Evolutionary conservation across 53 echinoderm and acorn worm genomes (phyloP).

Genomic region (Paracentrotus lividus): DNA sequence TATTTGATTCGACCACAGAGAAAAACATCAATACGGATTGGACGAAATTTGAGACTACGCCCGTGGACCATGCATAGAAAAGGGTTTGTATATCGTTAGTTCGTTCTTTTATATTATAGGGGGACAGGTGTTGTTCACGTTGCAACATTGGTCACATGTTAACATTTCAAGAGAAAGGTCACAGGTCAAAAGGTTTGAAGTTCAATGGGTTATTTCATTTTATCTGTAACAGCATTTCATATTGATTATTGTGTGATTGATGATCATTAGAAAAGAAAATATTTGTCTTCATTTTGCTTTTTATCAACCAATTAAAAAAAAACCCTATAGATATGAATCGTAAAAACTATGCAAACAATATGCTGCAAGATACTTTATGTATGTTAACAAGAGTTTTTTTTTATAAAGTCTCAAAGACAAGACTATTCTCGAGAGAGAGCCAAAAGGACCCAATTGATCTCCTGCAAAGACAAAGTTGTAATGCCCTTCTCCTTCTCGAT

Average conservation of each 20-base stretch:
- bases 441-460: no score
- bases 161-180: background rate
- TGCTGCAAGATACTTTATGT: no score
- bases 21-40: slow-evolving; percentile 58
- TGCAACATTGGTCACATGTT: background rate
- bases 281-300: no score
- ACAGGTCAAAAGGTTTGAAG: background rate
- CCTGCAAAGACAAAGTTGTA: no score
- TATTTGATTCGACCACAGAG: slow-evolving; percentile 49
- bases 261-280: no score
- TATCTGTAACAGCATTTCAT: no score
- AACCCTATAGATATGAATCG: no score
- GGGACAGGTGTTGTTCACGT: background rate
- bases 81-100: slow-evolving; percentile 16
- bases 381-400: no score
- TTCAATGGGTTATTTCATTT: background rate
- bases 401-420: no score
- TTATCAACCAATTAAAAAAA: background rate
- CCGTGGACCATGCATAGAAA: slow-evolving; percentile 26
- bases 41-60: slow-evolving; percentile 35
- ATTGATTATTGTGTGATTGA: background rate
- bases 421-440: no score
- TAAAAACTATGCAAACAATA: no score
- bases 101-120: background rate
- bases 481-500: no score